A percentile compares a stretch with the other conserved stretches of the same genome.
These are phyloP conservation scores for Turnix velox DNA, from an alignment of 2,113 vertebrate species.

Conservation along the genomic window DNA sequence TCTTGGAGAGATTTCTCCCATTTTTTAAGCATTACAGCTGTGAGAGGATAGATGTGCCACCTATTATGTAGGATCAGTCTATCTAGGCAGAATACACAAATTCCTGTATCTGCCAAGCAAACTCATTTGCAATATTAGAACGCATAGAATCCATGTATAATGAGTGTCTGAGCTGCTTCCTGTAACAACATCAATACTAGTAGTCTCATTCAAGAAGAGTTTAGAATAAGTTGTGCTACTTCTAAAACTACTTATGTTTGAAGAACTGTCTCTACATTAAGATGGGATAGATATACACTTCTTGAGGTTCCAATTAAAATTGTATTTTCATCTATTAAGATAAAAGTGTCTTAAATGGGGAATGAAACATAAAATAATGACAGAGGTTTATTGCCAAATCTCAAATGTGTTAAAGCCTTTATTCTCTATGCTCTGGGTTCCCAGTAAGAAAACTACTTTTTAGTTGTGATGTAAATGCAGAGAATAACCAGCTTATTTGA, in stretches of 20 bases:
- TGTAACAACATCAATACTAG: neutral
- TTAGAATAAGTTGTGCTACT: neutral
- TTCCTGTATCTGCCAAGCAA: neutral
- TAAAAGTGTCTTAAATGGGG: neutral
- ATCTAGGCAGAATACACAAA: neutral
- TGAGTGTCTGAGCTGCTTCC: neutral
- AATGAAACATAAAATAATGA: neutral
- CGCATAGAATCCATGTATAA: neutral
- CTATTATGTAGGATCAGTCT: neutral
- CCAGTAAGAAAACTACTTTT: neutral
- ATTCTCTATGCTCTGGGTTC: neutral
- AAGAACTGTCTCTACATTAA: neutral
- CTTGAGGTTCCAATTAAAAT: neutral
- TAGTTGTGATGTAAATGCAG: neutral
- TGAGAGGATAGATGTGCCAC: neutral
- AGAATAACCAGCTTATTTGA: neutral
- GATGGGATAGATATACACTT: neutral
- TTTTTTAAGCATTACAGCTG: neutral
- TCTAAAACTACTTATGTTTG: neutral
- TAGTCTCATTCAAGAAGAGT: neutral
- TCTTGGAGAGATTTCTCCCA: neutral
- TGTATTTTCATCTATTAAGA: neutral
- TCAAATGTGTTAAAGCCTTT: neutral
- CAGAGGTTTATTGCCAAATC: neutral
- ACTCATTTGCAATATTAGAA: neutral